Conservation (phyloP, 2,113 vertebrate genomes). For the Peromyscus californicus region DNA sequence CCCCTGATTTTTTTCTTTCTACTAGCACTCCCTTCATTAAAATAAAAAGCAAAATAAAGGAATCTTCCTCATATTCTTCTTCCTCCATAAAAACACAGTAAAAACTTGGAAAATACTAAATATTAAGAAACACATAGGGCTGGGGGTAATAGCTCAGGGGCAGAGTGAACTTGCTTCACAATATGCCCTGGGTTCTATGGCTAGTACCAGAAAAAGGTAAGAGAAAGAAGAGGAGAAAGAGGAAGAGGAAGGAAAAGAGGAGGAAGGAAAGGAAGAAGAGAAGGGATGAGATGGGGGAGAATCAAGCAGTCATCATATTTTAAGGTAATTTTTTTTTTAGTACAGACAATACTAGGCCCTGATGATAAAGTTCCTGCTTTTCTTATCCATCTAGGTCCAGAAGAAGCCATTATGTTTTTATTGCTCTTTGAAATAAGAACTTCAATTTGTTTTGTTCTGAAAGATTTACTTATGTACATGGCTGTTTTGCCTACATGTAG, state of each 20-base stretch:
- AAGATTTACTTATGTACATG: background rate
- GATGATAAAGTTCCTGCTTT: conserved; percentile 24
- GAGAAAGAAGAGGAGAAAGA: no score
- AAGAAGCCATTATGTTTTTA: background rate
- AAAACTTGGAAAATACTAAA: background rate
- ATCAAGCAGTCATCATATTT: background rate
- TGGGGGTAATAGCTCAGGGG: background rate
- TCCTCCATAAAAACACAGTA: background rate
- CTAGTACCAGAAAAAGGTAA: background rate
- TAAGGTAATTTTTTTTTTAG: conserved; percentile 14
- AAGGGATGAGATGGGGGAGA: background rate
- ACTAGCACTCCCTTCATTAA: background rate
- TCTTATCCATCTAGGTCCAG: conserved; percentile 7
- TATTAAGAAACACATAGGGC: background rate
- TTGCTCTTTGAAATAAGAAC: background rate
- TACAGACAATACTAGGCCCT: background rate
- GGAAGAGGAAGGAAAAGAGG: background rate
- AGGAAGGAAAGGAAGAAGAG: background rate
- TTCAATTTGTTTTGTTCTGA: background rate
- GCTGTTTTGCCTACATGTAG: background rate
- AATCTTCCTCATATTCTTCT: background rate
- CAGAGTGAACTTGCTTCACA: background rate
- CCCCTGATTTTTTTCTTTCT: background rate
- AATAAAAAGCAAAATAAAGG: background rate
- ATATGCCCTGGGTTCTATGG: background rate